phyloP scores from a whole-genome alignment of 1,140 invertebrate species.

The Oryctes rhinoceros region DNA sequence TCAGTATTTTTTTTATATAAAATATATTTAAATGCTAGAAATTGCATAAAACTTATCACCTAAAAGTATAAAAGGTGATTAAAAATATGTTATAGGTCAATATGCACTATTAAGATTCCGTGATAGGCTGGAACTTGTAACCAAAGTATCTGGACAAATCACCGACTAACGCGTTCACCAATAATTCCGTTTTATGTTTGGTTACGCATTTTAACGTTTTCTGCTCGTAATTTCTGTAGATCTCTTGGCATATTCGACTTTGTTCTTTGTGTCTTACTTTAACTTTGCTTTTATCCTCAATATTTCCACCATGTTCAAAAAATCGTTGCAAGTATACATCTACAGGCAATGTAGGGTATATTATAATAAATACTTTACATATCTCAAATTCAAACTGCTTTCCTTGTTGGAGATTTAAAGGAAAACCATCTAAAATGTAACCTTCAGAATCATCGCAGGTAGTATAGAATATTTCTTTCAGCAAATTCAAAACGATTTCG shows the following conservation, averaged over 20 bases:
- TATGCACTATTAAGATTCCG: background rate
- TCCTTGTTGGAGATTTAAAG: conserved; percentile 45
- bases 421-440: conserved; percentile 48
- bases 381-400: conserved; percentile 49
- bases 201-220: conserved; percentile 30
- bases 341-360: conserved; percentile 45
- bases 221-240: conserved; percentile 38
- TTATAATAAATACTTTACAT: conserved; percentile 48
- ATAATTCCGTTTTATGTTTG: background rate
- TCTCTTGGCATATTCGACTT: background rate
- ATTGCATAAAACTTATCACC: background rate
- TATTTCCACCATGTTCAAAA: background rate
- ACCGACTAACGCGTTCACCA: background rate
- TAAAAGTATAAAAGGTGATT: background rate
- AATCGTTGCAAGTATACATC: conserved; percentile 42
- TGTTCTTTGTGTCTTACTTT: background rate
- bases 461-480: conserved; percentile 46
- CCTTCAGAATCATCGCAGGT: conserved; percentile 46
- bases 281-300: background rate
- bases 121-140: conserved; percentile 17
- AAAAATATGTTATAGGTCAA: background rate
- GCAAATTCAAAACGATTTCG: conserved; percentile 47
- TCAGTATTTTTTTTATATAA: background rate
- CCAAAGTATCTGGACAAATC: conserved; percentile 38
- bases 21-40: background rate